phyloP scores from a whole-genome alignment of 1,140 invertebrate species.

The Cephus cinctus region DNA sequence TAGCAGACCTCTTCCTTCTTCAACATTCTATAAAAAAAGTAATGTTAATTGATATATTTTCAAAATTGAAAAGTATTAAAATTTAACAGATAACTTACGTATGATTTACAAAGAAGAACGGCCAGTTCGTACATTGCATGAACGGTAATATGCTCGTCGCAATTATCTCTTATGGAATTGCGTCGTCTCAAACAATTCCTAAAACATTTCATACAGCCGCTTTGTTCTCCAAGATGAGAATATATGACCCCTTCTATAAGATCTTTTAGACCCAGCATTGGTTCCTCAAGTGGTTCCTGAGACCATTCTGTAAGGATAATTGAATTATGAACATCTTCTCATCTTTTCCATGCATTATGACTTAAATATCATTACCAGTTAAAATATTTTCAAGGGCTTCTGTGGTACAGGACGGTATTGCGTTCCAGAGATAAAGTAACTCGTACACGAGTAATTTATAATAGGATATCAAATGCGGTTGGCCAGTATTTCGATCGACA shows the following conservation, averaged over 20 bases:
- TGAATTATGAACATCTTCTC: neutral
- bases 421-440: conserved; percentile 73
- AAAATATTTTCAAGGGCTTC: conserved; percentile 55
- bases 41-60: conserved; percentile 8
- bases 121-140: conserved; percentile 70
- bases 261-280: conserved; percentile 59
- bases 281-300: conserved; percentile 46
- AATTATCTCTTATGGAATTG: conserved; percentile 38
- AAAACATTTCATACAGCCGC: conserved; percentile 57
- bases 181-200: conserved; percentile 54
- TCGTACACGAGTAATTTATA: conserved; percentile 67
- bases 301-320: conserved; percentile 45
- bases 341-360: neutral
- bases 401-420: conserved; percentile 62
- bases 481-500: conserved; percentile 29
- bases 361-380: conserved; percentile 40
- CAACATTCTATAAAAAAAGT: conserved; percentile 51
- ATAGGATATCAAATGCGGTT: conserved; percentile 42
- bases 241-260: conserved; percentile 58
- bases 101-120: conserved; percentile 52
- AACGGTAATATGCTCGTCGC: conserved; percentile 66
- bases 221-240: conserved; percentile 48
- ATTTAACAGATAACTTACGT: conserved; percentile 44
- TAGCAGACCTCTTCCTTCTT: conserved; percentile 57
- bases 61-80: neutral